Conservation (phyloP, 1,140 invertebrate genomes). For the Stegodyphus dumicola region DNA sequence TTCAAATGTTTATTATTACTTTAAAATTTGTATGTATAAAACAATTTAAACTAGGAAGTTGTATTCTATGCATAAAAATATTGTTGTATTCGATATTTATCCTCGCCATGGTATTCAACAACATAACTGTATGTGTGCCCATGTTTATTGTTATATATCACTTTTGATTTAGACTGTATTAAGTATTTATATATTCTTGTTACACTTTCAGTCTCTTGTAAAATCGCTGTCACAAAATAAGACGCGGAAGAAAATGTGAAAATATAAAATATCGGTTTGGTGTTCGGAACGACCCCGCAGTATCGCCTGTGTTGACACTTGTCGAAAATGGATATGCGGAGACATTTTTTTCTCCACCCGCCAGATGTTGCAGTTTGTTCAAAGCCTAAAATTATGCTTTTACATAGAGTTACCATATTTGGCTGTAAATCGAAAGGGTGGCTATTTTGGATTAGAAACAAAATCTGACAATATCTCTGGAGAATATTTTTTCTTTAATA, state of each 20-base stretch:
- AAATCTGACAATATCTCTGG: no score
- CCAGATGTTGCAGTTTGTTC: slow-evolving; percentile 35
- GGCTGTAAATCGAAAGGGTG: neutral
- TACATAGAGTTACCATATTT: neutral
- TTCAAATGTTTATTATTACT: no score
- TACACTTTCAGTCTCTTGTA: neutral
- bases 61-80: no score
- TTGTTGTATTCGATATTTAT: no score
- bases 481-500: no score
- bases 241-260: no score
- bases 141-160: no score
- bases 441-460: neutral
- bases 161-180: neutral
- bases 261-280: no score
- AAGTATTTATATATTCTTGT: neutral
- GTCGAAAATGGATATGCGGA: slow-evolving; percentile 39
- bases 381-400: slow-evolving; percentile 20
- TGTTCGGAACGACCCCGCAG: neutral
- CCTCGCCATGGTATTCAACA: no score
- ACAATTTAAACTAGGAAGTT: no score
- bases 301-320: slow-evolving; percentile 19
- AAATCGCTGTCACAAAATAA: slow-evolving; percentile 22
- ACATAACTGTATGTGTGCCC: no score
- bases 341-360: slow-evolving; percentile 21
- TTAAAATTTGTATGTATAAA: no score